Conservation (phyloP, 92 coral and sea anemone genomes). For the Galaxea fascicularis region DNA sequence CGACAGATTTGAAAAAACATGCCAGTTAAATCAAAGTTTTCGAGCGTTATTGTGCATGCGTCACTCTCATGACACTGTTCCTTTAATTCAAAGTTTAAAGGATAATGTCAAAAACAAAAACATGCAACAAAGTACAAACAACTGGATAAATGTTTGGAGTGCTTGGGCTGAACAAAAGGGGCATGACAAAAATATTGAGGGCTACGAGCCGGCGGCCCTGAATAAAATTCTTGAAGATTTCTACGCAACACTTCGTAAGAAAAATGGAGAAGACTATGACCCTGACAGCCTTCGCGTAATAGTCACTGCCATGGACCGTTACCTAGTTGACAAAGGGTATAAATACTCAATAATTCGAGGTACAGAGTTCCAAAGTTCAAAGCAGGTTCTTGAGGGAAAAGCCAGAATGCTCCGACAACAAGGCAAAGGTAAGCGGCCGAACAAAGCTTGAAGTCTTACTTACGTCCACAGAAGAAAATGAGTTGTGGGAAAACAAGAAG, state of each 20-base stretch:
- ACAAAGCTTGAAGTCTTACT: slow-evolving; percentile 55
- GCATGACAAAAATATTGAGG: slow-evolving; percentile 7
- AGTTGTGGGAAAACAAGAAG: slow-evolving; percentile 54
- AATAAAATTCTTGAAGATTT: slow-evolving; percentile 33
- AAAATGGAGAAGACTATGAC: too few relatives aligned
- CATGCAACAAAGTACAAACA: slow-evolving; percentile 22
- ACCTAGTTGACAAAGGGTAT: slow-evolving; percentile 35
- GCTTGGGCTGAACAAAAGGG: slow-evolving; percentile 41
- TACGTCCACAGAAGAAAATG: slow-evolving; percentile 34
- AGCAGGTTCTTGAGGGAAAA: slow-evolving; percentile 66
- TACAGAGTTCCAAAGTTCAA: slow-evolving; percentile 41
- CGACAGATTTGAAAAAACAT: too few relatives aligned
- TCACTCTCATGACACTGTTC: too few relatives aligned
- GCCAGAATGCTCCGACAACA: slow-evolving; percentile 45
- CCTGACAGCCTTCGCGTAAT: slow-evolving; percentile 59
- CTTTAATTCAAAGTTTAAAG: slow-evolving; percentile 42
- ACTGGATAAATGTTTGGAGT: slow-evolving; percentile 43
- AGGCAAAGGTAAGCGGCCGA: slow-evolving; percentile 61
- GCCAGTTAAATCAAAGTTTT: too few relatives aligned
- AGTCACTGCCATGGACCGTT: slow-evolving; percentile 39
- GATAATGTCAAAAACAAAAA: too few relatives aligned
- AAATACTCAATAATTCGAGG: slow-evolving; percentile 35
- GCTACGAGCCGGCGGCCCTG: slow-evolving; percentile 31
- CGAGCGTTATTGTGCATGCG: too few relatives aligned
- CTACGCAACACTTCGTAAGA: slow-evolving; percentile 42